These are phyloP conservation scores for Acrobeloides nanus DNA, from an alignment of 2,888 invertebrate species.

Conservation along the genomic window DNA sequence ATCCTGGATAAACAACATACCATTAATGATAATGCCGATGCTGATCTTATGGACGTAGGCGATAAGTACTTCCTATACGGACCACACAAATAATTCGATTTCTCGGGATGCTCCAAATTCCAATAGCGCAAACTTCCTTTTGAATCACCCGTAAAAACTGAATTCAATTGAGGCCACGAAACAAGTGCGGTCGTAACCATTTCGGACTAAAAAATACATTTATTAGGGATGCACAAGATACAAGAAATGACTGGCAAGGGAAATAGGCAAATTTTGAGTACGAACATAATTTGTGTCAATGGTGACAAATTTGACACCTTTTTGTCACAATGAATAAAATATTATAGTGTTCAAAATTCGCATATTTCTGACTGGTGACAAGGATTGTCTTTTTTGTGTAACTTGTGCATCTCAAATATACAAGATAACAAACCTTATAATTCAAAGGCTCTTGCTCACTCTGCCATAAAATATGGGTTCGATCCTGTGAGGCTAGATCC, in stretches of 20 bases:
- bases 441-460: slow-evolving; percentile 16
- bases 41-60: too few species aligned
- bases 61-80: slow-evolving; percentile 28
- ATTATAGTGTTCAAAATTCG: too few species aligned
- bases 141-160: slow-evolving; percentile 37
- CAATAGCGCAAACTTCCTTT: slow-evolving; percentile 28
- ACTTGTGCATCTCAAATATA: not conserved
- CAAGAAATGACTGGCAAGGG: too few species aligned
- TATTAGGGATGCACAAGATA: too few species aligned
- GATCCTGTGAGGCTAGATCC: slow-evolving; percentile 19
- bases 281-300: too few species aligned
- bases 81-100: slow-evolving; percentile 33
- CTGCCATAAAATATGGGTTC: slow-evolving; percentile 28
- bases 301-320: too few species aligned
- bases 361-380: too few species aligned
- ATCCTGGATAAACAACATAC: too few species aligned
- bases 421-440: slow-evolving; percentile 12
- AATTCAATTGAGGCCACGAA: slow-evolving; percentile 13
- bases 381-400: too few species aligned
- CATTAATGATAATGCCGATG: too few species aligned
- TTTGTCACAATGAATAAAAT: too few species aligned
- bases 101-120: slow-evolving; percentile 21
- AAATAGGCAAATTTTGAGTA: too few species aligned
- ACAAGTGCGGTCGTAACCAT: slow-evolving; percentile 24
- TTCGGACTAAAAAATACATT: slow-evolving; percentile 7